Conservation (phyloP, 2,888 invertebrate genomes). For the Amiota communis region DNA sequence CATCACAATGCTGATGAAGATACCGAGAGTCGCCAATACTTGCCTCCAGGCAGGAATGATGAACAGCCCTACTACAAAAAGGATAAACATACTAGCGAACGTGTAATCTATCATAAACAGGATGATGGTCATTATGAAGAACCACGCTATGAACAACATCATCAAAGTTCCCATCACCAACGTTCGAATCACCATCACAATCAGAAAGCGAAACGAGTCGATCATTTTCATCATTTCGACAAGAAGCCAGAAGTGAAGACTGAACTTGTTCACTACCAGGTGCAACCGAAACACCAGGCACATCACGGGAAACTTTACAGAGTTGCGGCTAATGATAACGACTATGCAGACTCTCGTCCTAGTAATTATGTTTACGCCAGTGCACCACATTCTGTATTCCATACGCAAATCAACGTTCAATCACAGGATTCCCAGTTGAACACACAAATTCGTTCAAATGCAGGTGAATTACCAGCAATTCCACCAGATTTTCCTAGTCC, state of each 20-base stretch:
- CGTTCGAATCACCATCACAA: not conserved
- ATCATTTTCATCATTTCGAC: conserved; percentile 59
- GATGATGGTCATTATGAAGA: conserved; percentile 42
- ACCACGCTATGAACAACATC: conserved; percentile 22
- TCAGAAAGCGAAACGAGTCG: conserved; percentile 53
- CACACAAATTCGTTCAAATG: conserved; percentile 41
- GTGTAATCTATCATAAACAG: conserved; percentile 48
- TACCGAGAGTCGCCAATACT: conserved; percentile 49
- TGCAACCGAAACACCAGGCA: conserved; percentile 39
- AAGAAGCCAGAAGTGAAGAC: conserved; percentile 52
- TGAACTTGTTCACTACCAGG: conserved; percentile 55
- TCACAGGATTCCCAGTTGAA: conserved; percentile 61
- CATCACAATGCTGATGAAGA: conserved; percentile 38
- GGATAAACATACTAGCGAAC: conserved; percentile 54
- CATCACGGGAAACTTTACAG: conserved; percentile 39
- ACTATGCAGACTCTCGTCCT: conserved; percentile 47
- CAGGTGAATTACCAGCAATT: not conserved
- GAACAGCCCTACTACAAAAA: conserved; percentile 47
- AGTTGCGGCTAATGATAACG: conserved; percentile 40
- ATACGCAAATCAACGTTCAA: conserved; percentile 64
- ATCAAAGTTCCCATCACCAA: conserved; percentile 15
- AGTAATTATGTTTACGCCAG: conserved; percentile 53
- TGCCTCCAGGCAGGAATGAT: conserved; percentile 45
- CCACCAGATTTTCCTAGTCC: not conserved
- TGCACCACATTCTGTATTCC: conserved; percentile 63